Conservation (phyloP, 2,888 invertebrate genomes). For the Magallana nippona region DNA sequence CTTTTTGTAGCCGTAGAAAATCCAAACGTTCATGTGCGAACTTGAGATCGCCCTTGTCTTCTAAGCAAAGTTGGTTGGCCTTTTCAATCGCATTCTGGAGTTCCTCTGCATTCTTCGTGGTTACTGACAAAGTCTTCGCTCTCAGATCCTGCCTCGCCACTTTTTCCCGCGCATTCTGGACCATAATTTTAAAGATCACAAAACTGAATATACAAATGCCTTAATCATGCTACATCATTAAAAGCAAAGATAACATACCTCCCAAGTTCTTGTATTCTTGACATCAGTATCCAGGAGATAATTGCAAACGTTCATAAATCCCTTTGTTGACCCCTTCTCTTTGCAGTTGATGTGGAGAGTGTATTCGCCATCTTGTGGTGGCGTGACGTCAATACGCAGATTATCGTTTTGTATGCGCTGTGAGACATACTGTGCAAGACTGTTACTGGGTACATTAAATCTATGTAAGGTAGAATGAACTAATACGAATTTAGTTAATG, state of each 20-base stretch:
- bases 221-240: no score
- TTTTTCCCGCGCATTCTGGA: constrained; percentile 51
- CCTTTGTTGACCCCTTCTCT: constrained; percentile 37
- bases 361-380: constrained; percentile 57
- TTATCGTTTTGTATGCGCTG: constrained; percentile 31
- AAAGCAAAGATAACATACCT: background rate
- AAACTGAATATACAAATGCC: no score
- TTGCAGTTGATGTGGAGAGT: constrained; percentile 53
- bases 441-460: constrained; percentile 32
- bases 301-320: constrained; percentile 50
- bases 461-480: constrained; percentile 39
- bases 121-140: constrained; percentile 37
- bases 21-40: background rate
- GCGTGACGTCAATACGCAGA: constrained; percentile 46
- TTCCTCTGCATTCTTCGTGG: constrained; percentile 40
- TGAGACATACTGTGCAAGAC: constrained; percentile 33
- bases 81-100: constrained; percentile 47
- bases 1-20: background rate
- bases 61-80: constrained; percentile 44
- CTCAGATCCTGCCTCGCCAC: constrained; percentile 43
- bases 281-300: constrained; percentile 53
- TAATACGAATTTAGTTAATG: constrained; percentile 40
- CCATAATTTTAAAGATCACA: no score
- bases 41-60: background rate
- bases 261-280: constrained; percentile 25